These are phyloP conservation scores for Corythornis cristatus DNA, from an alignment of 2,113 vertebrate species.

Conservation along the genomic window DNA sequence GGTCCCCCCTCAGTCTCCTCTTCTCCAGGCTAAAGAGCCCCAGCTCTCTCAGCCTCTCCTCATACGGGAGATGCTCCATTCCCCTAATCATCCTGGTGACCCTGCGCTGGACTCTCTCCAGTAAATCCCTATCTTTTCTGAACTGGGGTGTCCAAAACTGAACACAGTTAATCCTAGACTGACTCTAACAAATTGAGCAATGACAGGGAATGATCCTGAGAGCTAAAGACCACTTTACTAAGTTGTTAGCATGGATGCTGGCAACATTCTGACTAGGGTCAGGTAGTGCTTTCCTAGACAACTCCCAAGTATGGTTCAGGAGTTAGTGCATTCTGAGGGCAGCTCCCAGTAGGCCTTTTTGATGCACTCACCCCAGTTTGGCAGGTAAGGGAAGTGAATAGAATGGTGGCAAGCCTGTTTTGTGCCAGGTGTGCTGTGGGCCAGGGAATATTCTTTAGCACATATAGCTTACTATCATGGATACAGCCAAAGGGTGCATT, in stretches of 20 bases:
- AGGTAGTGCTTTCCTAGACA: background rate
- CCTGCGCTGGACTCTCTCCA: too few species aligned
- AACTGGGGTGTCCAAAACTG: too few species aligned
- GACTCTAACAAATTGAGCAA: background rate
- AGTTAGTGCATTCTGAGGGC: background rate
- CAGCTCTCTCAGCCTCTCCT: too few species aligned
- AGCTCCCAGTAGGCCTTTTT: conserved; percentile 40
- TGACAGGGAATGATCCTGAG: conserved; percentile 3
- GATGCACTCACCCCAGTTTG: background rate
- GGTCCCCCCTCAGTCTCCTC: too few species aligned
- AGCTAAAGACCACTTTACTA: background rate
- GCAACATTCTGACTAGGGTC: conserved; percentile 3
- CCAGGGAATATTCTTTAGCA: conserved; percentile 43
- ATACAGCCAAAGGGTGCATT: conserved; percentile 16
- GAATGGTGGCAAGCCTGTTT: background rate
- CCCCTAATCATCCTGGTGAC: too few species aligned
- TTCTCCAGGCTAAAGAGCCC: too few species aligned
- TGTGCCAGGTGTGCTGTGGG: conserved; percentile 20
- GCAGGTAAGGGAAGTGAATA: background rate
- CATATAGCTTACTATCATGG: conserved; percentile 29
- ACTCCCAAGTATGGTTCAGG: background rate
- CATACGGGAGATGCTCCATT: too few species aligned
- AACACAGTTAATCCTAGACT: background rate
- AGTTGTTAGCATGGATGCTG: background rate
- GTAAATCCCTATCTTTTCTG: too few species aligned